Evolutionary conservation across 2,888 invertebrate species (phyloP), one percentile per base, ranked within the genome.

Genomic region (Eilema depressum): DNA sequence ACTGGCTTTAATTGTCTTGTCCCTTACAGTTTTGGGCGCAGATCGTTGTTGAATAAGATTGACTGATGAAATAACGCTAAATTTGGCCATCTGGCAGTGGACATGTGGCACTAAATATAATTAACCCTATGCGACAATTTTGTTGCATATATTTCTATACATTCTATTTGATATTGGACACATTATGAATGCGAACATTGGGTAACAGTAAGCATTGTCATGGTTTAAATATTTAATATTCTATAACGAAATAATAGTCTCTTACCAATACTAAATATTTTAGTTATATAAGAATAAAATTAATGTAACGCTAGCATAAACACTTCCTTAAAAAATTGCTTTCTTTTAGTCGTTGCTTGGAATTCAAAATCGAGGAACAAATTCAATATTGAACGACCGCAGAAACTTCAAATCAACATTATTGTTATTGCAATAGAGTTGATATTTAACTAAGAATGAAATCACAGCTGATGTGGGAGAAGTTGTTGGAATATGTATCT

Each of bases 301-400:
- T 88, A 89, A 90, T 88, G 86, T 84, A 86, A 86, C 83, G 82
- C 82, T 78, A 81, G 89, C 88, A 89, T 86, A 77, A 87, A 87
- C 87, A 87, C 90, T 92, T 93, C 92, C 92, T 92, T 87, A 90
- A 92, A 92, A 90, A 92, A 92, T 90, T 88, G 92, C 93, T 94
- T 94, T 94, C 94, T 92, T 93, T 93, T 88, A 91, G 89, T 91
- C 86, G 88, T 82, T 87, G 93, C 80, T 91, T 79, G 91, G 94
- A 95, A 94, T 94, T 93, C 92, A 92, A 92, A 94, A 94, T 93
- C 92, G 87, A 91, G 90, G 90, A 93, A 90, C 86, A 86, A 86
- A 90, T 89, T 86, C 89, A 89, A 89, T 87, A 85, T 83, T 73
- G 77, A 65, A 70, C 71, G n/a, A 71, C 73, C 53, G 64, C 59